These are phyloP conservation scores for Callipepla squamata DNA, from an alignment of 2,113 vertebrate genomes.

Conservation along the genomic window DNA sequence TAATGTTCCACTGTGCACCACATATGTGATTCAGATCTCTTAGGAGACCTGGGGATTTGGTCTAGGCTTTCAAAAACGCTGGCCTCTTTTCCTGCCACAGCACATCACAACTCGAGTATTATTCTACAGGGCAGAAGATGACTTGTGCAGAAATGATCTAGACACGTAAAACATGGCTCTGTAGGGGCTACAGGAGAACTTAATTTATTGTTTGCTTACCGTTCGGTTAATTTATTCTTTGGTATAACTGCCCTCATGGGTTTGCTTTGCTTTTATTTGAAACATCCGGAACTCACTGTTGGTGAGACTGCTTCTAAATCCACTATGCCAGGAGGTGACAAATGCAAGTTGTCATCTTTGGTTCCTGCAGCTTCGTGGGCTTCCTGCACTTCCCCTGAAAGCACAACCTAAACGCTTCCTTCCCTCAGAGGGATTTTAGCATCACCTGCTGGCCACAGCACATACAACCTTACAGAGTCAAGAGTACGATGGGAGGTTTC, in stretches of 20 bases:
- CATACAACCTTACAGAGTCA: rapidly evolving
- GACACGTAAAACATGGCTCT: not conserved
- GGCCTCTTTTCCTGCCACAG: not conserved
- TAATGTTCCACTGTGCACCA: not conserved
- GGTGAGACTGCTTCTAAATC: not conserved
- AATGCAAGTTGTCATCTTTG: rapidly evolving
- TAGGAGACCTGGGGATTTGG: not conserved
- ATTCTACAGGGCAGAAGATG: not conserved
- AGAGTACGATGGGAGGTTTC: not conserved
- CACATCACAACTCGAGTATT: not conserved
- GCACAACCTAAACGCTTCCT: not conserved
- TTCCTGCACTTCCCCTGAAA: not conserved
- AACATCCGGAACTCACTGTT: not conserved
- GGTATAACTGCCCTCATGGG: not conserved
- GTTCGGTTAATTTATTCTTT: not conserved
- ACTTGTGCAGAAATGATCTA: not conserved
- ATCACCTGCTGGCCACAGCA: not conserved
- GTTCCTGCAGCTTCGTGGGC: not conserved
- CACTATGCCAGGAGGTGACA: not conserved
- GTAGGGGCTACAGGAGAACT: not conserved
- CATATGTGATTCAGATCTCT: not conserved
- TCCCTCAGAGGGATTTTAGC: not conserved
- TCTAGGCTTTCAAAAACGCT: not conserved
- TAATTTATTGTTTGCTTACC: not conserved
- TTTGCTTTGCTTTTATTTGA: not conserved